Evolutionary conservation across 2,888 invertebrate species (phyloP), one percentile per base, ranked within the genome.

Genomic region (Marasmarcha lunaedactyla): DNA sequence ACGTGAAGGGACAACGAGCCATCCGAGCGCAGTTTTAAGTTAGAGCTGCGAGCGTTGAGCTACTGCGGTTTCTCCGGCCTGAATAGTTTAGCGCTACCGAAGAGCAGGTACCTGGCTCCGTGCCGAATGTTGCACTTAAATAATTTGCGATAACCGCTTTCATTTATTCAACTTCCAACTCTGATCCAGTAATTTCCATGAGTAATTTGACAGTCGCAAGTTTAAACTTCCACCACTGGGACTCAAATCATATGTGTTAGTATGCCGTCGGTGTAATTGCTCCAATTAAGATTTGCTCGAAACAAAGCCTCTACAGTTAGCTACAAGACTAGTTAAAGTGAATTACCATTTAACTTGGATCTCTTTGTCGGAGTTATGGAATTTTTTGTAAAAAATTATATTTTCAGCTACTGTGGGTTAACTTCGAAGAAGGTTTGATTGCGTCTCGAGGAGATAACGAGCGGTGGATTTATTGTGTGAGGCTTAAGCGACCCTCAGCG

Each of bases 131-230:
- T 67, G 65, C 72, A 70, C 63, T 69, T 70, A 71, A 74, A 76
- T 79, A 71, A 74, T 76, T 79, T 69, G 69, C 67, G 68, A 76
- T 74, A 74, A 73, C 71, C 64, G 63, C 69, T 68, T 67, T 72
- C 65, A 74, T 76, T 73, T 72, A 72, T 73, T 68, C 59, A 68
- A 71, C 62, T 71, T 70, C 65, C 57, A 55, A 55, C 54, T 49
- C 54, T 57, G 7, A 20, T 20, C 7, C 4, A 20, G 20, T 20
- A 60, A 66, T 62, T 63, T 59, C 54, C 48, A 55, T 56, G 55
- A 63, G 55, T 59, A 57, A 68, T 65, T 59, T 61, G 62, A 61
- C 62, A 58, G 59, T 57, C 61, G 49, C 45, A 51, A 49, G 49
- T 58, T 45, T 47, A 49, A 50, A 43, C 42, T 45, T 46, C 30